A percentile compares a stretch with the other conserved stretches of the same genome.
Conservation (phyloP, 2,797 vertebrate species). For the Spondyliosoma cantharus region DNA sequence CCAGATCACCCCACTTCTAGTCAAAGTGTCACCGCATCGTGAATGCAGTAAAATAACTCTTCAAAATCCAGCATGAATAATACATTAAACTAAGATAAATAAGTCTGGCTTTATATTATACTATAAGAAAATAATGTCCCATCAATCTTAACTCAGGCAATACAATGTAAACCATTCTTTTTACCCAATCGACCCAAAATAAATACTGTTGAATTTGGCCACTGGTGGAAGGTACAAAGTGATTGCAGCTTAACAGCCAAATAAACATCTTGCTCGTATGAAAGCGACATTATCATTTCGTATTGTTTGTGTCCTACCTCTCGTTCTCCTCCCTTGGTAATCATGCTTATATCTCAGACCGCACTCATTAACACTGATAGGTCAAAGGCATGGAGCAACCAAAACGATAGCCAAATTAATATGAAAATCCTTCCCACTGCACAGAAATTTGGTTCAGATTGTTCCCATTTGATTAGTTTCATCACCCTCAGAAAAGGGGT, state of each 20-base stretch:
- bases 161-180: too few species aligned
- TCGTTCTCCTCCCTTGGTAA: not conserved
- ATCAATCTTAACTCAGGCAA: too few species aligned
- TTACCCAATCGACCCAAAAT: not conserved
- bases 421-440: constrained; percentile 35
- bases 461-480: constrained; percentile 72
- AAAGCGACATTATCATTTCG: not conserved
- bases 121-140: too few species aligned
- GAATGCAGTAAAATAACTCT: too few species aligned
- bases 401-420: constrained; percentile 30
- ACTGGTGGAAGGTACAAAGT: not conserved
- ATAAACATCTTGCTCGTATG: not conserved
- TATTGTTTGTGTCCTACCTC: not conserved
- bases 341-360: constrained; percentile 22
- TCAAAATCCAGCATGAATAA: too few species aligned
- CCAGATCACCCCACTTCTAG: not conserved
- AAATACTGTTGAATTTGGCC: not conserved
- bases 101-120: too few species aligned
- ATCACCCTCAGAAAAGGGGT: constrained; percentile 71
- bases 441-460: constrained; percentile 61
- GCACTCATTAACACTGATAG: constrained; percentile 22
- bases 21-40: too few species aligned
- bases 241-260: not conserved
- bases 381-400: constrained; percentile 32
- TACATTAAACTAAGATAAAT: too few species aligned